phyloP scores from a whole-genome alignment of 2,113 vertebrate genomes.

The Ploceus nigricollis region DNA sequence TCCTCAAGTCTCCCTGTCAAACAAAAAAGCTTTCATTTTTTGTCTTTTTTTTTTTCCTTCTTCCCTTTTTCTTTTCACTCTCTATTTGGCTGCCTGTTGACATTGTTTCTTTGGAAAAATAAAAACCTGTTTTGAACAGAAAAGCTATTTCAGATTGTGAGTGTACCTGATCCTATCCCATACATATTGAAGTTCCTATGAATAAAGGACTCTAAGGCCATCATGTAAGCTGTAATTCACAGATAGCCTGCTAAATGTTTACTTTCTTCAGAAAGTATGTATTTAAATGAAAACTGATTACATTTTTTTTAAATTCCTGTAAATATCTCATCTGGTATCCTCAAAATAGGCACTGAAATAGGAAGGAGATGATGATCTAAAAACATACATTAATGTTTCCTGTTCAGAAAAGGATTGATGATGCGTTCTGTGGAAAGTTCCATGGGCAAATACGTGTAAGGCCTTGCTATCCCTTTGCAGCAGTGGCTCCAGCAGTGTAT shows the following conservation, averaged over 20 bases:
- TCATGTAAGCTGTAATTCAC: background rate
- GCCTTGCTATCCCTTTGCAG: background rate
- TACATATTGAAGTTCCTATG: background rate
- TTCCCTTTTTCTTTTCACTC: background rate
- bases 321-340: background rate
- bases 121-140: background rate
- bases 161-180: background rate
- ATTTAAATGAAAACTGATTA: background rate
- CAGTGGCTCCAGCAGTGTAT: background rate
- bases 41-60: fast-evolving
- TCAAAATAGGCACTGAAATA: background rate
- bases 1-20: background rate
- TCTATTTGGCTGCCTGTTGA: background rate
- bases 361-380: background rate
- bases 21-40: background rate
- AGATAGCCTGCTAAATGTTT: background rate
- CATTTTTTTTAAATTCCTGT: background rate
- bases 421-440: background rate
- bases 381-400: background rate
- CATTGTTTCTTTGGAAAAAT: background rate
- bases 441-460: background rate
- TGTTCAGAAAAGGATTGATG: background rate
- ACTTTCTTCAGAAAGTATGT: background rate
- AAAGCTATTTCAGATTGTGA: background rate
- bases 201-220: background rate